Conservation (phyloP, 2,888 invertebrate genomes). For the Drosophila infuscata region DNA sequence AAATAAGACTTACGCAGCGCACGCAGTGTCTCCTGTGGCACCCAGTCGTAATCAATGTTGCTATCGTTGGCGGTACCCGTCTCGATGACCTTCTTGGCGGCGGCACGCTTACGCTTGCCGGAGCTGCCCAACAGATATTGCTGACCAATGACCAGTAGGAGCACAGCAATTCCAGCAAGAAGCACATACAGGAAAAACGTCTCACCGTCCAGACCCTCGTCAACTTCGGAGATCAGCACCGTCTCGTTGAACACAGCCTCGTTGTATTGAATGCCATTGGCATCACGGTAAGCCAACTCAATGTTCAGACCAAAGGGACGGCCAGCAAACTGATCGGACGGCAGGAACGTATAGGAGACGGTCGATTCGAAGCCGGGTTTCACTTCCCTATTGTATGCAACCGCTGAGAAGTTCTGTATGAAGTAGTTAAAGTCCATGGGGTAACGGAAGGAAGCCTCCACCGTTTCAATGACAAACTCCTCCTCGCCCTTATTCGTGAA, state of each 20-base stretch:
- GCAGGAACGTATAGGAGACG: constrained; percentile 96
- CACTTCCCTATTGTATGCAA: constrained; percentile 94
- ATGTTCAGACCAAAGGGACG: constrained; percentile 98
- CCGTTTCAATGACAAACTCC: constrained; percentile 95
- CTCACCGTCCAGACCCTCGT: constrained; percentile 98
- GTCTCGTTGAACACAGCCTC: constrained; percentile 99
- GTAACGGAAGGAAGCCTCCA: constrained; percentile 99
- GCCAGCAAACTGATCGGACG: constrained; percentile 98
- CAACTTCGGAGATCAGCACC: constrained; percentile 96
- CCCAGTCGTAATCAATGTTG: constrained; percentile 99
- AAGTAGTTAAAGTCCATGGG: constrained; percentile 99
- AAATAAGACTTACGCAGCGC: constrained; percentile 89
- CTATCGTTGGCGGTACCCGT: constrained; percentile 95
- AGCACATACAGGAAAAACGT: constrained; percentile 99
- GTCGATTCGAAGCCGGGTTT: constrained; percentile 97
- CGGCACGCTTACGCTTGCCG: constrained; percentile 88
- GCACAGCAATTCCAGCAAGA: constrained; percentile 94
- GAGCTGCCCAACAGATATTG: constrained; percentile 94
- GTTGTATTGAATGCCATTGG: constrained; percentile 87
- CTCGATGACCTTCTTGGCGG: constrained; percentile 90
- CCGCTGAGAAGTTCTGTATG: constrained; percentile 98
- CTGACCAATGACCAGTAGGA: constrained; percentile 95
- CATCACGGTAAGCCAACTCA: constrained; percentile 95
- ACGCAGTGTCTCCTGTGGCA: constrained; percentile 95
- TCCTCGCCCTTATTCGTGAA: constrained; percentile 97